phyloP scores from a whole-genome alignment of 2,797 vertebrate species.

The Syndactyla subalaris region DNA sequence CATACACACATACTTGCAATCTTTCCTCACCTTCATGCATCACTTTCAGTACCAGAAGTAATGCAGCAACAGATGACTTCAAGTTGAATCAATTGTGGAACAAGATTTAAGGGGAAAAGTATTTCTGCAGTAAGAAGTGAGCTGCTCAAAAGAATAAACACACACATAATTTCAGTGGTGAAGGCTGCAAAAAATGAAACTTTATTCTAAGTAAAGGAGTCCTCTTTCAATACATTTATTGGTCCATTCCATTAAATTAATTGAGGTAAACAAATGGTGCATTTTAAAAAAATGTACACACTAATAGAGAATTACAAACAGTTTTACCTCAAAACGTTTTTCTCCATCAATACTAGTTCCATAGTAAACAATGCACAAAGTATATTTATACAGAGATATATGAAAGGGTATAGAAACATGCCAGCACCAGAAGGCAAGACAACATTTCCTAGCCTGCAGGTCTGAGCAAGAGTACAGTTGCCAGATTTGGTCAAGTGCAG shows the following conservation, averaged over 20 bases:
- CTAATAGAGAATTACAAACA: slow-evolving; percentile 77
- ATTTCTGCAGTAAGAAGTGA: neutral
- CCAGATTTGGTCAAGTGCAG: slow-evolving; percentile 43
- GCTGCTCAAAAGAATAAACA: neutral
- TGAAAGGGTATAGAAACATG: slow-evolving; percentile 63
- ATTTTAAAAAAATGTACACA: slow-evolving; percentile 69
- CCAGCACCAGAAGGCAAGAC: slow-evolving; percentile 73
- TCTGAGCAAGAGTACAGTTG: slow-evolving; percentile 2
- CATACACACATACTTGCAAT: no score
- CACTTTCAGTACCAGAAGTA: neutral
- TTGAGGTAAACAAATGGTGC: slow-evolving; percentile 75
- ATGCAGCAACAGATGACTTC: neutral
- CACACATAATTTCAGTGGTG: neutral
- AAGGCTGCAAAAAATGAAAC: neutral
- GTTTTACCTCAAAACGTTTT: slow-evolving; percentile 71
- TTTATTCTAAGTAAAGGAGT: slow-evolving; percentile 62
- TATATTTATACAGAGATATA: slow-evolving; percentile 66
- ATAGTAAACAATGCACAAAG: slow-evolving; percentile 74
- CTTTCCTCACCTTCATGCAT: neutral
- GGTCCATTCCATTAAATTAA: slow-evolving; percentile 79
- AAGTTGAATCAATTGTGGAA: neutral
- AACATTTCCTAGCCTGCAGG: slow-evolving; percentile 39
- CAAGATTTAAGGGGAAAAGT: neutral
- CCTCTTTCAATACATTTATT: slow-evolving; percentile 77
- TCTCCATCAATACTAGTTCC: slow-evolving; percentile 65